Evolutionary conservation across 2,113 vertebrate species (phyloP), one percentile per base, ranked within the genome.

Genomic region (Odocoileus virginianus): DNA sequence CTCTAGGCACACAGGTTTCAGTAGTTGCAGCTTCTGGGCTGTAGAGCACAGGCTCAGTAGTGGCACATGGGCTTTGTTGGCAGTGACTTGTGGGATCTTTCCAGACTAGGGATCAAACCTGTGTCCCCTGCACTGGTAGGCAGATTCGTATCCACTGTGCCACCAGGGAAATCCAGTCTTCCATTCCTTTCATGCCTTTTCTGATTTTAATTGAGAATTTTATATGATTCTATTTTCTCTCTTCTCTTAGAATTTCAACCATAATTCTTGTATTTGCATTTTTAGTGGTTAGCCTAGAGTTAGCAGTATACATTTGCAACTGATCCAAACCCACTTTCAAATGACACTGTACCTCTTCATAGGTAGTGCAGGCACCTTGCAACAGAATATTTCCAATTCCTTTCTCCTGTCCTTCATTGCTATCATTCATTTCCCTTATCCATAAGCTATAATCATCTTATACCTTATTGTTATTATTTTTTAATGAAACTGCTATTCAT

Each of bases 131-230:
- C 36, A 76, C 13, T 76, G 36, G 36, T 12, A 76, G 71, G 71
- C 3, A 2, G 12, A 76, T 76, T 76, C 40, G 7, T 14, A 76
- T 43, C 71, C 12, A 76, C 71, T 43, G 71, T 76, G 71, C 40
- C 40, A 76, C 36, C 36, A 76, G 36, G 36, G 23, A 76, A 76
- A 43, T 76, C 23, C 12, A n/a, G 60, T 55, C 27, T 91, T 82
- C 17, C 2, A 78, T 19, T 61, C 25, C 83, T 82, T 88, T 64
- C 76, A 36, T 81, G 21, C 67, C 47, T 92, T 93, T 30, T 91
- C 60, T 87, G 61, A 58, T 83, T 89, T 96, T 89, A 97, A 64
- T 40, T 90, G 50, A 87, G 28, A 25, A 76, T 78, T 92, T 92
- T 50, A 33, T 61, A 74, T 40, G 14, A 61, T 85, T 85, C 71